phyloP scores from a whole-genome alignment of 2,888 invertebrate genomes.

The Meghimatium bilineatum region DNA sequence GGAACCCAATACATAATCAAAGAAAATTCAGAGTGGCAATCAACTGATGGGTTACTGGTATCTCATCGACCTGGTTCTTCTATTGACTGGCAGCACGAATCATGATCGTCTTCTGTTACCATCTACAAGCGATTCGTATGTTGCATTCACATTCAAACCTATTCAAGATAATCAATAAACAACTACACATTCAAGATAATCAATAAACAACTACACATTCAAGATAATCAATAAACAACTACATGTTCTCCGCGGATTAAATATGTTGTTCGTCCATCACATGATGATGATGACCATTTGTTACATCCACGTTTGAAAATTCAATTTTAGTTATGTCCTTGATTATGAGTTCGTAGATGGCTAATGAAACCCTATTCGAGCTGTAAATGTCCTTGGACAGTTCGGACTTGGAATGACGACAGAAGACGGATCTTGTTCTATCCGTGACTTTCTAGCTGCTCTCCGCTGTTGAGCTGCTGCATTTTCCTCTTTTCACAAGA shows the following conservation, averaged over 20 bases:
- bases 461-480: no score
- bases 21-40: conserved; percentile 33
- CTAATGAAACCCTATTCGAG: no score
- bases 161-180: background rate
- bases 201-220: background rate
- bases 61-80: conserved; percentile 31
- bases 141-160: background rate
- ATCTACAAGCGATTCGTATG: background rate
- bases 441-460: no score
- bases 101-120: background rate
- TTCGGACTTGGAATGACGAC: no score
- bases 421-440: no score
- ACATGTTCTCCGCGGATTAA: background rate
- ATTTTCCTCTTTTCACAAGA: no score
- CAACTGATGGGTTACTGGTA: conserved; percentile 40
- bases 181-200: background rate
- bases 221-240: background rate
- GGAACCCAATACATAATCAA: conserved; percentile 43
- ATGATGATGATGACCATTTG: no score
- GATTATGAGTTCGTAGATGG: no score
- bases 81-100: conserved; percentile 28
- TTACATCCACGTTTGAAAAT: no score
- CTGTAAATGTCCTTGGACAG: no score
- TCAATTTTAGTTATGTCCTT: no score
- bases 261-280: no score